phyloP scores from a whole-genome alignment of 2,888 invertebrate genomes.

The Iselma pallidipennis region DNA sequence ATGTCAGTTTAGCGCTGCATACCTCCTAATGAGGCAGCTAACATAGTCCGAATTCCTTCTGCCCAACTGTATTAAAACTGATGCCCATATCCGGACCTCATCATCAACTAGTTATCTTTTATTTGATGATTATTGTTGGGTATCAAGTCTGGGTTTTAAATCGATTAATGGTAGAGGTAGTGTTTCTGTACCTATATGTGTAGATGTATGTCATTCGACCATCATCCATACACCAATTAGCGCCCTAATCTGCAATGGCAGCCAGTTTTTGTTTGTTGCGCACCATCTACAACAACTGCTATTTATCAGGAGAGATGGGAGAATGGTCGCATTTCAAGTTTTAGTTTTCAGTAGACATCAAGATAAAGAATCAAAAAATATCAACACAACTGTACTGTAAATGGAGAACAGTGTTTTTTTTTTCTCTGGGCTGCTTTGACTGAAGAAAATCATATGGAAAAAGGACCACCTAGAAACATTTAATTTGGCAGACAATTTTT shows the following conservation, averaged over 20 bases:
- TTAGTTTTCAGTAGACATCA: background rate
- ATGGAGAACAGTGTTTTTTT: background rate
- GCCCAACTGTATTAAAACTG: constrained; percentile 49
- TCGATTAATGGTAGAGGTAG: background rate
- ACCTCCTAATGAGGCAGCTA: constrained; percentile 56
- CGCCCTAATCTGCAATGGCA: background rate
- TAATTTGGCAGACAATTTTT: too few species aligned
- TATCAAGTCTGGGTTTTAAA: background rate
- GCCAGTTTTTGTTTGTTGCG: background rate
- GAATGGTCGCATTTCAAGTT: background rate
- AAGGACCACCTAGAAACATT: background rate
- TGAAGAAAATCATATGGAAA: background rate
- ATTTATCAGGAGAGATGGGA: background rate
- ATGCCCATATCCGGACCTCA: constrained; percentile 49
- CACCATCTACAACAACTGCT: constrained; percentile 1
- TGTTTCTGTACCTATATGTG: background rate
- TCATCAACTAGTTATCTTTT: background rate
- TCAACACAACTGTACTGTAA: constrained; percentile 1
- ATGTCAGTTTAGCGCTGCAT: constrained; percentile 58
- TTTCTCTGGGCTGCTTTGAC: background rate
- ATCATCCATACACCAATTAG: background rate
- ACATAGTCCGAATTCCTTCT: constrained; percentile 48
- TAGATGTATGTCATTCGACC: background rate
- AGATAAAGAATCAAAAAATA: constrained; percentile 1
- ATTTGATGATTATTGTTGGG: background rate